phyloP scores from a whole-genome alignment of 2,797 vertebrate species.

The Eleutherodactylus coqui region DNA sequence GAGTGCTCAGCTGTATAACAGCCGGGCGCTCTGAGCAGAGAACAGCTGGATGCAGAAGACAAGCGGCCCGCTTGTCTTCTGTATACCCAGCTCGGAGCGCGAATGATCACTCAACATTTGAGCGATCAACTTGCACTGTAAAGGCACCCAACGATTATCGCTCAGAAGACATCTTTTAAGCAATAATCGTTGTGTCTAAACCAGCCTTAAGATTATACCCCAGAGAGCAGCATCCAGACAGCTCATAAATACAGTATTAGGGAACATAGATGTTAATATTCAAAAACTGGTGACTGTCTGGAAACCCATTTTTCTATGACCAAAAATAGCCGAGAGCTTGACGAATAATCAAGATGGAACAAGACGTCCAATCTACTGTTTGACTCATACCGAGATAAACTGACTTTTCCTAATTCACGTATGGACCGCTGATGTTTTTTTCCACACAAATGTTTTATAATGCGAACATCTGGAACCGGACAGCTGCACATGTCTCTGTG shows the following conservation, averaged over 20 bases:
- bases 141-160: too few species aligned
- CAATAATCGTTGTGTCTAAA: too few species aligned
- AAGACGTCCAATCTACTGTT: conserved; percentile 33
- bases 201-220: background rate
- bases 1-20: too few species aligned
- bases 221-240: background rate
- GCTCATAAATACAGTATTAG: conserved; percentile 25
- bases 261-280: conserved; percentile 9
- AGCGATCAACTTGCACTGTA: too few species aligned
- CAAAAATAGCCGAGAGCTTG: background rate
- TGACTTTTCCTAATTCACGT: background rate
- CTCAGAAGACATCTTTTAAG: too few species aligned
- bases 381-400: conserved; percentile 45
- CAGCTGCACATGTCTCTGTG: conserved; percentile 27
- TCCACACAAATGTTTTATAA: conserved; percentile 48
- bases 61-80: too few species aligned
- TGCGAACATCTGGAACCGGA: conserved; percentile 47
- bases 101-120: too few species aligned
- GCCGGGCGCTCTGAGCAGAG: too few species aligned
- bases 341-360: conserved; percentile 43
- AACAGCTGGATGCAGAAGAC: too few species aligned
- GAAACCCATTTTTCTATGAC: conserved; percentile 22
- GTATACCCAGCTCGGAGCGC: too few species aligned
- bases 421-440: conserved; percentile 45
- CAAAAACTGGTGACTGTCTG: conserved; percentile 9